These are phyloP conservation scores for Otocyon megalotis DNA, from an alignment of 2,113 vertebrate genomes.

Conservation along the genomic window DNA sequence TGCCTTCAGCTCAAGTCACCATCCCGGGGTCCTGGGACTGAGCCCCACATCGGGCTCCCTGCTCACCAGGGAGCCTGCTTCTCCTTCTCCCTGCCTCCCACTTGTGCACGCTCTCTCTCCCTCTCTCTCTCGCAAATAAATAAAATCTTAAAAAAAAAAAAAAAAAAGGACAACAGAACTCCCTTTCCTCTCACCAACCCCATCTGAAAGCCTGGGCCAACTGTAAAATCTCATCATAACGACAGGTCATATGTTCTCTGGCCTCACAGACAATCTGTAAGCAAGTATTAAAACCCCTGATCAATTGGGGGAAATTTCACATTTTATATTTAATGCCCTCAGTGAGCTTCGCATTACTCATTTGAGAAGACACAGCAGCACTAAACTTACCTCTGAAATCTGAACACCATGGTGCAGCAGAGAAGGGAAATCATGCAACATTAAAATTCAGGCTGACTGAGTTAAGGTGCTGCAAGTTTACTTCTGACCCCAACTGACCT, in stretches of 20 bases:
- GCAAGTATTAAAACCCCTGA: background rate
- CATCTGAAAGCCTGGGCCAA: background rate
- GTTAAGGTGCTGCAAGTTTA: accelerated
- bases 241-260: background rate
- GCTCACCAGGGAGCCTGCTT: too few relatives aligned
- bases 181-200: background rate
- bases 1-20: too few relatives aligned
- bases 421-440: accelerated
- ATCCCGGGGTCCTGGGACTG: too few relatives aligned
- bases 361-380: background rate
- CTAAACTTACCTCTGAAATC: background rate
- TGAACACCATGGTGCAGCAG: background rate
- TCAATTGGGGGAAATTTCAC: background rate
- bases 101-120: too few relatives aligned
- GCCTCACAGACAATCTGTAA: background rate
- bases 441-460: background rate
- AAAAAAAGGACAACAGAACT: background rate
- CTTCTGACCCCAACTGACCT: background rate
- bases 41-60: too few relatives aligned
- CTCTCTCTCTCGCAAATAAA: too few relatives aligned
- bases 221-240: background rate
- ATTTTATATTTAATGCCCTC: background rate
- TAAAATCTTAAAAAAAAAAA: too few relatives aligned
- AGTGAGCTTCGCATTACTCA: background rate
- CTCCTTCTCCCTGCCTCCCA: too few relatives aligned